Base-by-base conservation (phyloP, 2,113 vertebrate genomes). In the Notothenia rossii region DNA sequence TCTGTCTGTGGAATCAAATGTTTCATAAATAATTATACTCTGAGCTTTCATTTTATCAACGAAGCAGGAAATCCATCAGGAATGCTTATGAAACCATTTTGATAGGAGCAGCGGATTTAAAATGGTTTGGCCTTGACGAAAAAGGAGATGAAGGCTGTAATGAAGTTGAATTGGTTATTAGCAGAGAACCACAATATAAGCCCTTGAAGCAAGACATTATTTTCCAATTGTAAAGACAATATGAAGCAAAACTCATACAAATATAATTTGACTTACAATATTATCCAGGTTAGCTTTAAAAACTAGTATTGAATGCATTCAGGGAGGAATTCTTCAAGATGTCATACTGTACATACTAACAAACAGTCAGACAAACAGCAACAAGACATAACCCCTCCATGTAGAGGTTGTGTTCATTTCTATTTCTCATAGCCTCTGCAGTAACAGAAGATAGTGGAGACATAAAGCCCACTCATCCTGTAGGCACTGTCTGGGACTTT, bases 401-500 rank as follows among this genome's bases (percentile, higher is more conserved):
- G 25, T 36, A 51, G 51, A 43, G n/a, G 7, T 48, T 46, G 10
- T 3, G 9, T 66, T 77, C n/a, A 66, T 49, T 53, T 60, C 48
- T 43, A 53, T 64, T 79, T 49, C 29, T 59, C 75, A 67, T 69
- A 45, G 29, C 29, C 29, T 22, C 65, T 48, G 64, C 29, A 72
- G 59, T 36, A 72, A 71, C 51, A 72, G 72, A 59, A 22, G n/a
- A 76, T 22, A 51, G 56, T 51, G 40, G 48, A 59, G 13, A 60
- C 49, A 58, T 77, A 84, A 63, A 81, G 61, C 25, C 25, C 49
- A 66, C 66, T 54, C 85, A 66, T 45, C 40, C 12, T 75, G 70
- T 82, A 67, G 62, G 63, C 69, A 54, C 51, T 65, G 70, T 89
- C 82, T 83, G 68, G 64, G 55, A 71, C 54, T 60, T 43, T 83